Conservation (phyloP, 53 echinoderm and acorn worm species). For the Temnopleurus reevesii region DNA sequence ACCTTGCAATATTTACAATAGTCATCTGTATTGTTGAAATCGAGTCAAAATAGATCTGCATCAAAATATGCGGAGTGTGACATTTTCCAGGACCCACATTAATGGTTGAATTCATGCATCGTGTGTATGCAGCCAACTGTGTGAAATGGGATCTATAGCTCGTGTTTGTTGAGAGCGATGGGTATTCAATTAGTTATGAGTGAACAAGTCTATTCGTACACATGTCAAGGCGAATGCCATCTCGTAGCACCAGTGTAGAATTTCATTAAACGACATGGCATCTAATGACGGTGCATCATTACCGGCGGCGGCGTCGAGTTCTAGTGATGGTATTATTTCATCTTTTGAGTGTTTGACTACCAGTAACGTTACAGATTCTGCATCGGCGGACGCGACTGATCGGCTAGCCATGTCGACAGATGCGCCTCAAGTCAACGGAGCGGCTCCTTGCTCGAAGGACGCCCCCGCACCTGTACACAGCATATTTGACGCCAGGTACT, state of each 20-base stretch:
- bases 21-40: too few species aligned
- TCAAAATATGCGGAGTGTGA: too few species aligned
- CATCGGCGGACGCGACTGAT: not conserved
- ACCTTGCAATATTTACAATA: too few species aligned
- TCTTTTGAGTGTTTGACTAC: constrained; percentile 29
- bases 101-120: too few species aligned
- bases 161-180: too few species aligned
- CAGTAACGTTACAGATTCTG: constrained; percentile 6
- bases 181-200: too few species aligned
- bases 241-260: not conserved
- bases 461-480: not conserved
- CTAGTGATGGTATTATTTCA: constrained; percentile 10
- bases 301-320: not conserved
- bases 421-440: not conserved
- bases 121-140: too few species aligned
- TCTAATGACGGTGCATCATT: not conserved
- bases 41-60: too few species aligned
- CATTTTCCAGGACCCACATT: too few species aligned
- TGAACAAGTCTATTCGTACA: too few species aligned
- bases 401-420: not conserved
- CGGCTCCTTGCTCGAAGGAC: not conserved
- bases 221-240: too few species aligned
- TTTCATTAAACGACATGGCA: not conserved
- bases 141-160: too few species aligned
- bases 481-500: not conserved